Evolutionary conservation across 2,113 vertebrate species (phyloP), one percentile per base, ranked within the genome.

Genomic region (Callionymus lyra): DNA sequence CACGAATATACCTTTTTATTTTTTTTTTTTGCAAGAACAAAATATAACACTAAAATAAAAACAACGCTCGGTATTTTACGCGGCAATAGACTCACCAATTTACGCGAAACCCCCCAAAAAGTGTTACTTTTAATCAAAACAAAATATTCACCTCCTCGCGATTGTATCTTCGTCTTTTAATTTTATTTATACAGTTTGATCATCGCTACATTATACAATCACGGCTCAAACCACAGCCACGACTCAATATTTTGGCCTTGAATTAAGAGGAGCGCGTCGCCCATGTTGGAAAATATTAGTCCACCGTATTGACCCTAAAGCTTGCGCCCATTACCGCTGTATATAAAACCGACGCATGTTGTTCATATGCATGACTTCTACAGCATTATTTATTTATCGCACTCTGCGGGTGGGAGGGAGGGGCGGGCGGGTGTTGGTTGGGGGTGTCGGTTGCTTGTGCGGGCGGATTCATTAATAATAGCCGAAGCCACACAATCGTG

Each of bases 311-410:
- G 65, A 75, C 65, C 66, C 68, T 45, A 18, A 59, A 67, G 68
- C 68, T 70, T 56, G 19, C 62, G 33, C 50, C 63, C 56, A 72
- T 76, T 72, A 71, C 57, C 53, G 64, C 76, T 55, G 59, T 27
- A 27, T 44, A 50, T 48, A 60, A 54, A 55, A 56, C 56, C 66
- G 47, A 70, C 63, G 73, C 72, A 60, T 74, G 76, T 76, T 80
- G 74, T 76, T 82, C 71, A 79, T 76, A 81, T 82, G 80, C 75
- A 77, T 77, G 80, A 79, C 67, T 80, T 78, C 65, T 73, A 21
- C 70, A 47, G 40, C 75, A 77, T 82, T 75, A 84, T 76, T 84
- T 82, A 84, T 84, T 81, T 77, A 81, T 82, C 63, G 72, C 66
- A 34, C 72, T 73, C 75, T 52, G 70, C 63, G 68, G 63, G 55